Base-by-base conservation (phyloP, 1,140 invertebrate species). In the Eumaeus atala region DNA sequence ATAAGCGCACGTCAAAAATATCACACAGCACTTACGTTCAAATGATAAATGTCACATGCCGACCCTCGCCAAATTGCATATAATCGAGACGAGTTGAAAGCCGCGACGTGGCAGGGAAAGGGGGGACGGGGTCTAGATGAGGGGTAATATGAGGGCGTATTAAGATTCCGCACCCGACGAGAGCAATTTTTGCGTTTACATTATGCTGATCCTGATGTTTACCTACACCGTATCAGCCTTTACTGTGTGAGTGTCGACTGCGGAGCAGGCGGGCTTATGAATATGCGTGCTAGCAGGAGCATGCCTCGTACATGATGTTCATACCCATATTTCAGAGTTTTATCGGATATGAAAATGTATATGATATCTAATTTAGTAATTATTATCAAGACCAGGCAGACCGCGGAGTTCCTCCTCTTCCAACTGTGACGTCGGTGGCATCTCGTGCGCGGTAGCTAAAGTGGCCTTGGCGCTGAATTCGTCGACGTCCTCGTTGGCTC, bases 131-230 rank as follows among this genome's bases (percentile, higher is more conserved):
- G 44, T 28, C 5, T 38, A 38, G 37, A 38, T 3, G 10, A n/a
- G 10, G 37, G 37, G 12, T 10, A 38, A 38, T n/a, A 38, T 35
- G 54, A 37, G 49, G 33, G 38, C 50, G 58, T 66, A 67, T 74
- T 70, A 72, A 72, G 56, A 72, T 63, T 63, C 56, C 62, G 42
- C 52, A 63, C 64, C 57, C 49, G 51, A 35, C 51, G 61, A 62
- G 70, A 62, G 70, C 69, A 74, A 72, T 73, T 72, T 76, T 74
- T 74, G 59, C 58, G 57, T 66, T 66, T 64, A 66, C 65, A 70
- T 70, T 71, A 75, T 71, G 67, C 67, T 67, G 73, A 75, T 71
- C 66, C 67, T 67, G 73, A 74, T 74, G 64, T 74, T 73, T 69
- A 69, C 61, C 65, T 58, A 71, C 67, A 62, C 59, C 58, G 58